Percentiles rank a stretch among this genome's conserved stretches.
Conservation (phyloP, 2,113 vertebrate species). For the Cheirogaleus medius region DNA sequence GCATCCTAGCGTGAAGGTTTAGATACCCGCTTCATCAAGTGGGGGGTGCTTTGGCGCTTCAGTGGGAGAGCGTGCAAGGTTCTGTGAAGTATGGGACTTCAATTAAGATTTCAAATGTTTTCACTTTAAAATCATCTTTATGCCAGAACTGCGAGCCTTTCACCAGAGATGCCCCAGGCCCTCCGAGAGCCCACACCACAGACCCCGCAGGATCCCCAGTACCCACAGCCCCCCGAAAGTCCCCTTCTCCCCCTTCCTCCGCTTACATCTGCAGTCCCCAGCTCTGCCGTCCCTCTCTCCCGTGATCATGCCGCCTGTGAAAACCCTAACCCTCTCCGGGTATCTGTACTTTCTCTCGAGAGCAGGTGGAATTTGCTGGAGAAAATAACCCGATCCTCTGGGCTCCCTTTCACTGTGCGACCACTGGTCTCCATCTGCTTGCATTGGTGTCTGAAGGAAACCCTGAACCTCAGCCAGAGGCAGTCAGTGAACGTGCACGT, state of each 20-base stretch:
- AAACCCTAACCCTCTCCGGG: not conserved
- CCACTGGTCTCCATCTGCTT: too few relatives aligned
- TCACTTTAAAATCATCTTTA: not conserved
- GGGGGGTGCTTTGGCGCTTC: not conserved
- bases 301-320: not conserved
- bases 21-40: not conserved
- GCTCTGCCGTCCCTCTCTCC: not conserved
- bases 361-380: not conserved
- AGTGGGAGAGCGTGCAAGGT: not conserved
- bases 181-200: not conserved
- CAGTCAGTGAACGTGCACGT: fast-evolving
- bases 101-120: not conserved
- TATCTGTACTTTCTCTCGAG: not conserved
- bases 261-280: not conserved
- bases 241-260: too few relatives aligned
- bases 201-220: fast-evolving
- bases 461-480: not conserved
- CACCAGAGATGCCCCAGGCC: not conserved
- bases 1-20: not conserved
- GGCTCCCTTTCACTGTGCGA: not conserved
- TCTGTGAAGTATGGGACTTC: not conserved
- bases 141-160: not conserved
- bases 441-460: not conserved
- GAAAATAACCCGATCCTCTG: not conserved
- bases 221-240: not conserved